These are phyloP conservation scores for Campylomormyrus numenius DNA, from an alignment of 2,113 vertebrate species.

Conservation along the genomic window DNA sequence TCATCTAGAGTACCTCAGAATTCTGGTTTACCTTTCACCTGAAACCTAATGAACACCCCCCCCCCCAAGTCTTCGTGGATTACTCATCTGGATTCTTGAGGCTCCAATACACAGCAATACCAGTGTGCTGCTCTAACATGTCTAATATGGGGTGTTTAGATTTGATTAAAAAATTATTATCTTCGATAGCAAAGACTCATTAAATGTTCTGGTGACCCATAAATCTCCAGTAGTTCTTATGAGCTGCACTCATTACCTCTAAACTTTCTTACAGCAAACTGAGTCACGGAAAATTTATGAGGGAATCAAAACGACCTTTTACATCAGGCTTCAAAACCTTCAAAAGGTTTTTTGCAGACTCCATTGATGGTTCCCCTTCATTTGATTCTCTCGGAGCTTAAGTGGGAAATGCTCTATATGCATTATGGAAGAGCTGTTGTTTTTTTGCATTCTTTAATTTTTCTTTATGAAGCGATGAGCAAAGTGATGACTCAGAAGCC, in stretches of 20 bases:
- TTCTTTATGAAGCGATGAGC: background rate
- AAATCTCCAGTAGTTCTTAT: background rate
- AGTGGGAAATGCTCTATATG: background rate
- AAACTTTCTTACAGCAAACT: background rate
- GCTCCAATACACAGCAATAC: background rate
- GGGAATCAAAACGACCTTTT: background rate
- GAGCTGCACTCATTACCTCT: background rate
- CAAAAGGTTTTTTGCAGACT: background rate
- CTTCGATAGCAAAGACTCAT: background rate
- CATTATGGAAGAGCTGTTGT: background rate
- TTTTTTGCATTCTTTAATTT: background rate
- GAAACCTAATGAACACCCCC: background rate
- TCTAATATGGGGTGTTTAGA: background rate
- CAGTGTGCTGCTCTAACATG: background rate
- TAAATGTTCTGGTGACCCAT: background rate
- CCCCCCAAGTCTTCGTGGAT: background rate
- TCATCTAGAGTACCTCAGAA: background rate
- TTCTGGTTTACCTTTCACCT: background rate
- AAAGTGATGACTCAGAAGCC: background rate
- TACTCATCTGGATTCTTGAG: background rate
- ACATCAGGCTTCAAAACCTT: background rate
- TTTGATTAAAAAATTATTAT: background rate
- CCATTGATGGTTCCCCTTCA: background rate
- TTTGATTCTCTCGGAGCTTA: background rate
- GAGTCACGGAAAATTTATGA: background rate